Base-by-base conservation (phyloP, 2,888 invertebrate species). In the Uropetala carovei region DNA sequence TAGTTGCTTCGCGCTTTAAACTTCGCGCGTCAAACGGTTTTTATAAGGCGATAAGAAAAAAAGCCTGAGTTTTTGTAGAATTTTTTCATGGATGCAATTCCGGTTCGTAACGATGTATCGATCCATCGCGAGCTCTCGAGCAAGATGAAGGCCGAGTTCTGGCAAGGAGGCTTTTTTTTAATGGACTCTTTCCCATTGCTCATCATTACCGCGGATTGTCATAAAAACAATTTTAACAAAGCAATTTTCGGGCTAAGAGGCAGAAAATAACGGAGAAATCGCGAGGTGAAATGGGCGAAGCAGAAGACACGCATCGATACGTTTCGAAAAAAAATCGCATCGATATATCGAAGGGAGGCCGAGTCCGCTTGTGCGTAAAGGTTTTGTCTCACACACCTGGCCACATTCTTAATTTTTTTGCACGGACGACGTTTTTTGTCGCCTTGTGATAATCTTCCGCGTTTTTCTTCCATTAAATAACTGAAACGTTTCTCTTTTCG, bases 241-340 rank as follows among this genome's bases (percentile, higher is more conserved):
- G 13, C 18, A 14, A 22, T 75, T 75, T 75, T 13, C 27, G 75
- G 75, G 5, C 14, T 10, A n/a, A 68, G 68, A 68, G 68, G 68
- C 68, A n/a, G 75, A 75, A 75, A 75, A 75, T 75, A 16, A 75
- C 13, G 75, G 75, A 11, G 11, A 27, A 27, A 75, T 75, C 10
- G 27, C 18, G 75, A 75, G 11, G 68, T 68, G 43, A 43, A 18
- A 9, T 68, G 75, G 75, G 75, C 13, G 11, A 22, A 27, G 27
- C 27, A 8, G 22, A 75, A 13, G 58, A 85, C 58, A 9, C 58
- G 57, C 85, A 58, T 57, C n/a, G 57, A 14, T 57, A 13, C 56
- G 18, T 85, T 58, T 85, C 85, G 22, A 10, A 22, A 59, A 57
- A 75, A 84, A 85, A 85, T 85, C 22, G 58, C 11, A 56, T 85